Evolutionary conservation across 2,113 vertebrate genomes (phyloP), one percentile per base, ranked within the genome.

Genomic region (Sorex fumeus): DNA sequence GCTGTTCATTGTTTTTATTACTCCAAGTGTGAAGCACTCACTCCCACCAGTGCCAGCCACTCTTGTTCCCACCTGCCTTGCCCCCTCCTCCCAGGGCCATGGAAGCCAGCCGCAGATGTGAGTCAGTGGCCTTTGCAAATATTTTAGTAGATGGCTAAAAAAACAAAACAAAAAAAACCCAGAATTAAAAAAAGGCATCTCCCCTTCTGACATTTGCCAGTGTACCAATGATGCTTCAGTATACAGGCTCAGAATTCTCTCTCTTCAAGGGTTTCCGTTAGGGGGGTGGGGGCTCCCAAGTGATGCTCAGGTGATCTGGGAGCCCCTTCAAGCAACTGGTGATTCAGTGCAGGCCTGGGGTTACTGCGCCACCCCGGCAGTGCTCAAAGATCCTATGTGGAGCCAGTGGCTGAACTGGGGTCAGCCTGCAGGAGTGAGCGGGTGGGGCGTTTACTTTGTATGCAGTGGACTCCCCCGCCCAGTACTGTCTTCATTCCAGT

Each of bases 41-140:
- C 10, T 57, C 75, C 16, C 19, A 53, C 77, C 62, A 57, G 2
- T 7, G n/a, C 86, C 19, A 2, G 50, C 69, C 32, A 43, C 0
- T 53, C 62, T 64, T 74, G 10, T 81, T 53, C 34, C 10, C 5
- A 28, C 13, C 15, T 23, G 32, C 47, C 16, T 3, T 62, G 13
- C 30, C 32, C 74, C 25, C 18, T 62, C 75, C 43, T 15, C 21
- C 53, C 66, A 36, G n/a, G 28, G 64, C 57, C 34, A 84, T 27
- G 23, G 57, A 95, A 79, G 60, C 66, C 75, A 79, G 86, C 86
- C 57, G 27, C 78, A 81, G 28, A 34, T 8, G 19, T 2, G 16
- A 66, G 1, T 53, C 32, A 47, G 92, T 72, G 40, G 80, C 34
- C 84, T 91, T 66, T 23, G 19, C 84, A 91, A 80, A 62, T 70